These are phyloP conservation scores for Amphipoea lucens DNA, from an alignment of 2,888 invertebrate species.

Conservation along the genomic window DNA sequence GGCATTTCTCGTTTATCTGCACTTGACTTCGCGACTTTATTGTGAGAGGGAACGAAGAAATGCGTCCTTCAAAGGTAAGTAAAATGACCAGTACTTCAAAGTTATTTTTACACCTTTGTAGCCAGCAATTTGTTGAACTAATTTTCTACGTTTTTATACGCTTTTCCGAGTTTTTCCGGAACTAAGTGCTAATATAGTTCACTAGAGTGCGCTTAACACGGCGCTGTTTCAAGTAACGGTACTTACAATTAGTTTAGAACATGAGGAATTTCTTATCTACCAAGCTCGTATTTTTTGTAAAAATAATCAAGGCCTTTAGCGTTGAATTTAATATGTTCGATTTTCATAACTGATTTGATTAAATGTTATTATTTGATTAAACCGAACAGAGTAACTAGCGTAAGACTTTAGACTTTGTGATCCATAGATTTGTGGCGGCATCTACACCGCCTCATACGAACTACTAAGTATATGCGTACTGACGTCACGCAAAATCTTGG, in stretches of 20 bases:
- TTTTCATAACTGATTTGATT: too few species aligned
- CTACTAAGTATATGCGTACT: background rate
- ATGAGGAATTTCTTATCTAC: background rate
- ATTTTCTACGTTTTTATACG: background rate
- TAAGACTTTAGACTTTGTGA: too few species aligned
- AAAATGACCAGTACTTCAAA: slow-evolving; percentile 25
- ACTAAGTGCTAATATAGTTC: background rate
- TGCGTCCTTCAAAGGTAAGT: slow-evolving; percentile 42
- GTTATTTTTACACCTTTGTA: slow-evolving; percentile 37
- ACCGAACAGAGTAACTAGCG: too few species aligned
- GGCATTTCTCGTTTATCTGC: slow-evolving; percentile 60
- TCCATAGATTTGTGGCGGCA: too few species aligned
- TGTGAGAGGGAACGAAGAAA: slow-evolving; percentile 38
- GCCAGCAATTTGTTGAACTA: background rate
- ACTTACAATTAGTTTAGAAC: background rate
- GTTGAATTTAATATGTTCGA: too few species aligned
- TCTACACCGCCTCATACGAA: background rate
- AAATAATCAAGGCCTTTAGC: too few species aligned
- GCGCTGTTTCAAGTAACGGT: background rate
- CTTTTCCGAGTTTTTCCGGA: background rate
- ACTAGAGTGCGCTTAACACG: too few species aligned
- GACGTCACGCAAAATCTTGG: background rate
- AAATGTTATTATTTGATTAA: too few species aligned
- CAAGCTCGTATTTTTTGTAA: too few species aligned
- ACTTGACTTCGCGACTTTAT: slow-evolving; percentile 60